Evolutionary conservation across 2,113 vertebrate species (phyloP), one percentile per base, ranked within the genome.

Genomic region (Tor tambroides): DNA sequence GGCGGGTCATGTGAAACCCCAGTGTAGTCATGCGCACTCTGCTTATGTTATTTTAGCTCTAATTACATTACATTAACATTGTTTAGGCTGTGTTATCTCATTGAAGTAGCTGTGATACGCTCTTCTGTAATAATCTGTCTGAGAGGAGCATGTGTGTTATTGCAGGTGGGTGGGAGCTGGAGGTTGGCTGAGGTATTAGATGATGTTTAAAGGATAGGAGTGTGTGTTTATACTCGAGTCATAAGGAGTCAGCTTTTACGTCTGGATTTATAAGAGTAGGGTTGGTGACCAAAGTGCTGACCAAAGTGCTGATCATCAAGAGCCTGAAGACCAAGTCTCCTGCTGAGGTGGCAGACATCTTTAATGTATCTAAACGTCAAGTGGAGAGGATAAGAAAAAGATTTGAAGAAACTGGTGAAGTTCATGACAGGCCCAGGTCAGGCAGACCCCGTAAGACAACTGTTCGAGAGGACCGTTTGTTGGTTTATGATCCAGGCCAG

Each of bases 161-260:
- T 90, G 89, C 93, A 95, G 94, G 90, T 93, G 93, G 90, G n/a
- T 77, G 91, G 80, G 74, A 85, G 85, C 86, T 85, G 83, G 59
- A 85, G 79, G 38, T 67, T 65, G 75, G 32, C 9, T 1, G 85
- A 87, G 89, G 91, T 92, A 90, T 93, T 85, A 3, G 80, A 85
- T 93, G 88, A 91, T 93, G 91, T 91, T 85, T 90, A 88, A 91
- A 88, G 88, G 79, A 86, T 91, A 87, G 81, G 83, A 43, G 38
- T 84, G 67, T 30, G 67, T 87, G 51, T 89, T 90, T 88, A 83
- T 80, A 49, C 72, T 90, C 7, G 21, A 84, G 51, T 87, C 80
- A 35, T 67, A 41, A 76, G 69, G 83, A 85, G 75, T 85, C 23
- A 38, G 38, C 56, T 67, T 69, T 88, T 71, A 43, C 72, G n/a